Base-by-base conservation (phyloP, 2,888 invertebrate species). In the Pteria penguin region DNA sequence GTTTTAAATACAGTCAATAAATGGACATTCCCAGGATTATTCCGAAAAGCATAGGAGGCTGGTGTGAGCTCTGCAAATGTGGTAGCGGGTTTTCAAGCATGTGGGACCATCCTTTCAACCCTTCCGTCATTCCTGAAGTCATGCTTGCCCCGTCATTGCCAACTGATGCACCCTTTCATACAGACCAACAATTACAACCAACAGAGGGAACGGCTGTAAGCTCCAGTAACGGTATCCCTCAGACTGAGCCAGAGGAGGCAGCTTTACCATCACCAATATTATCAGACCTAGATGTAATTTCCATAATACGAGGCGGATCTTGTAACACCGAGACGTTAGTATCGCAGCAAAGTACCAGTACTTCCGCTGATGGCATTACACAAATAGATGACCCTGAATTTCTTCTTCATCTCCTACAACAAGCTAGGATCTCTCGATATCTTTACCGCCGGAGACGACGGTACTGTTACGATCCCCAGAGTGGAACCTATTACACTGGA, bases 21-120 rank as follows among this genome's bases (percentile, higher is more conserved):
- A 52, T 65, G 54, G 32, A 69, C 75, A 8, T 80, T 77, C 31
- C 75, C 73, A 5, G 74, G 74, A 11, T 69, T 75, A 29, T 66
- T 81, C n/a, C 71, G 22, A 14, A 69, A 58, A 11, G 76, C 79
- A 11, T 82, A 78, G 81, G 58, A 77, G 2, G 60, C 8, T 11
- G 74, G 73, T 2, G 36, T 79, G n/a, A 71, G 45, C 4, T 32
- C 14, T 29, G 57, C 5, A 4, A 75, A 76, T 36, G 63, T 82
- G 3, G 4, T 33, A 11, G 76, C 61, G 63, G 73, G 79, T 11
- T 81, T 83, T 67, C 54, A 63, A 5, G 71, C 81, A 3, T 80
- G 77, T 45, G 78, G 75, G 11, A 82, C 2, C 33, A 26, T 22
- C 60, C 69, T 11, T 58, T 24, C 8, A 29, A 67, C 11, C 69